phyloP scores from a whole-genome alignment of 1,140 invertebrate genomes.

The Myzus persicae region DNA sequence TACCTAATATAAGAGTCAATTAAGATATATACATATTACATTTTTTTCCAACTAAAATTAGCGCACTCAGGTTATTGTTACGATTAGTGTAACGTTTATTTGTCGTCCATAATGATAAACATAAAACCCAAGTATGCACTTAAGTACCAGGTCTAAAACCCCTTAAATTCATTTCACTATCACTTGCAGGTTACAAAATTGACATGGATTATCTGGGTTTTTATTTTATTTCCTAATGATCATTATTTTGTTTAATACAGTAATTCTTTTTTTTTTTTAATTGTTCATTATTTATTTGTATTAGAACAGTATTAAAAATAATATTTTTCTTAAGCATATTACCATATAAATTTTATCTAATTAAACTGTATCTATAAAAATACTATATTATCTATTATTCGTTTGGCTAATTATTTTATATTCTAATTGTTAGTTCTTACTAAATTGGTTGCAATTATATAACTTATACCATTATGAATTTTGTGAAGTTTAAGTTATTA shows the following conservation, averaged over 20 bases:
- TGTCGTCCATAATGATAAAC: constrained; percentile 27
- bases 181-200: constrained; percentile 26
- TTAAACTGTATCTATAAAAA: not conserved
- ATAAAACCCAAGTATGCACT: constrained; percentile 38
- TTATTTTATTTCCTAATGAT: constrained; percentile 32
- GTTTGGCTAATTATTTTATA: too few relatives aligned
- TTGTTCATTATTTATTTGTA: not conserved
- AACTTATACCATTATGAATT: too few relatives aligned
- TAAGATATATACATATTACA: not conserved
- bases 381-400: not conserved
- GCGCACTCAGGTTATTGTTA: not conserved
- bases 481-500: too few relatives aligned
- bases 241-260: not conserved
- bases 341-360: not conserved
- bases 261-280: not conserved
- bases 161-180: constrained; percentile 33
- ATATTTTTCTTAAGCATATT: not conserved
- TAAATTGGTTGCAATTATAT: too few relatives aligned
- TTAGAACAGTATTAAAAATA: not conserved
- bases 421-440: too few relatives aligned
- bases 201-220: constrained; percentile 45
- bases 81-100: constrained; percentile 29
- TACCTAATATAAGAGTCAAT: not conserved
- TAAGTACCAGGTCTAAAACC: constrained; percentile 6
- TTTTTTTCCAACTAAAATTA: constrained; percentile 10